Conservation (phyloP, 1,140 invertebrate genomes). For the Drosophila pallidifrons region DNA sequence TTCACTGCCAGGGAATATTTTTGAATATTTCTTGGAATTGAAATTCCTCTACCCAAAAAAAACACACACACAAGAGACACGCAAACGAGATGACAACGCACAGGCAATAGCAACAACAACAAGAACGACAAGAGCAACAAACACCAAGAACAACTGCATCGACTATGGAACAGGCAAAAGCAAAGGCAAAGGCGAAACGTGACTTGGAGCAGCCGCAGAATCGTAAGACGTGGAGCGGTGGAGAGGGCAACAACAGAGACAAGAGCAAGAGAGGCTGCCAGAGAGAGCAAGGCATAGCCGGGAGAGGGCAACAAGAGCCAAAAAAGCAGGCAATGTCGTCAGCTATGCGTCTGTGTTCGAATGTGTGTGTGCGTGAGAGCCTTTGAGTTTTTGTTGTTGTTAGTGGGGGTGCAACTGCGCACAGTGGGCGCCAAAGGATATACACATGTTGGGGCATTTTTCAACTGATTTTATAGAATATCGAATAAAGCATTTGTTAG, state of each 20-base stretch:
- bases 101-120: slow-evolving; percentile 63
- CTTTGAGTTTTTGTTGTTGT: slow-evolving; percentile 13
- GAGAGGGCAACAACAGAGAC: slow-evolving; percentile 2
- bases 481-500: neutral
- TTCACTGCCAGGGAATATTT: slow-evolving; percentile 77
- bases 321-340: slow-evolving; percentile 35
- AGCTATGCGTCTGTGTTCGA: slow-evolving; percentile 44
- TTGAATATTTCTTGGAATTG: slow-evolving; percentile 81
- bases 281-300: slow-evolving; percentile 19
- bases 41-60: slow-evolving; percentile 68
- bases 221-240: slow-evolving; percentile 7
- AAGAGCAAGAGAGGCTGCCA: slow-evolving; percentile 27
- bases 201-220: slow-evolving; percentile 57
- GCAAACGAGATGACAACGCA: slow-evolving; percentile 79
- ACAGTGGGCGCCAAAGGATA: slow-evolving; percentile 32
- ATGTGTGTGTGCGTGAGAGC: slow-evolving; percentile 22
- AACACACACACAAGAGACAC: slow-evolving; percentile 51
- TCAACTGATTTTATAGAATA: neutral
- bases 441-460: neutral
- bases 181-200: slow-evolving; percentile 64
- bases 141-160: slow-evolving; percentile 39
- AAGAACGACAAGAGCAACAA: slow-evolving; percentile 19
- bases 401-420: slow-evolving; percentile 25
- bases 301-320: slow-evolving; percentile 19
- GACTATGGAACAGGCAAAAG: slow-evolving; percentile 35